Base-by-base conservation (phyloP, 1,140 invertebrate species). In the Bombus sibiricus region DNA sequence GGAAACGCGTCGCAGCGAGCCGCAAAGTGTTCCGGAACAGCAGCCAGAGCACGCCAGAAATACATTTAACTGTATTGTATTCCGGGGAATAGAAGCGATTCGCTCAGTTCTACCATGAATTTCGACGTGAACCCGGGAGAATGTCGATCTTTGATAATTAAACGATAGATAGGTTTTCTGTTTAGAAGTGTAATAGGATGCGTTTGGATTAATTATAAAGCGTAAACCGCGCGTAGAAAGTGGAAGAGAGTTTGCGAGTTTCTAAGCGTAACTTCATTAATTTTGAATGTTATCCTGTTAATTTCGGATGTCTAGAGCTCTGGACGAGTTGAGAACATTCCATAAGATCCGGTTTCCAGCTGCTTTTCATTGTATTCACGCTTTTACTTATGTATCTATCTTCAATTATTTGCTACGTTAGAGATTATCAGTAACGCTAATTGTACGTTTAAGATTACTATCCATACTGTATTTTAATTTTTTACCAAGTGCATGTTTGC, bases 21-120 rank as follows among this genome's bases (percentile, higher is more conserved):
- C 28, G 64, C 64, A 81, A 81, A 86, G 75, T 75, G 57, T 68
- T 66, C 75, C 78, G 75, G 77, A 62, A 68, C 75, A 86, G 73
- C 39, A 10, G 75, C 39, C 68, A 74, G 59, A 32, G 18, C 28
- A 13, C 39, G 72, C 68, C 34, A 71, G 15, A 71, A 85, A 64
- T 85, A 79, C 59, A 62, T 69, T 69, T 39, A 69, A 69, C 68
- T 22, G 68, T 39, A 39, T 39, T 69, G 22, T 28, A 25, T 39
- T 37, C 32, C 22, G 22, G 22, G 32, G 68, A 69, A 25, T 28
- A 22, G 68, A 39, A 28, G 34, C 34, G 80, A 81, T 39, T 85
- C 34, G 32, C 34, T 18, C 13, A 22, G 53, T 64, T 37, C 25
- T 34, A 57, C 41, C 3, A 8, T 15, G 78, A 53, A 80, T 57